Evolutionary conservation across 2,113 vertebrate species (phyloP), one percentile per base, ranked within the genome.

Genomic region (Clarias batrachus): DNA sequence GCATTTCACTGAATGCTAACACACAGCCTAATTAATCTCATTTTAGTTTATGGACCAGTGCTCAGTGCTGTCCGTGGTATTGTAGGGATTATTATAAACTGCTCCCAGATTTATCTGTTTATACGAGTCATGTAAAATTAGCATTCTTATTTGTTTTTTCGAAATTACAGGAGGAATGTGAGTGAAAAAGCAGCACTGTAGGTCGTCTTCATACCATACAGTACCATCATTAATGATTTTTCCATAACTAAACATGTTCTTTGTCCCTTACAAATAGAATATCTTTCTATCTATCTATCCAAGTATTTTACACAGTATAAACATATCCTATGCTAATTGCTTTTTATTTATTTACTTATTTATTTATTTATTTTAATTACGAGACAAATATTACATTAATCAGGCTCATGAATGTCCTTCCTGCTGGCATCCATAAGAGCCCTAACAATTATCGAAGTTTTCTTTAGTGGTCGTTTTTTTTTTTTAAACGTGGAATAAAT

Each of bases 351-450:
- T 48, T 23, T 63, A 0, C 25, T 63, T 63, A 4, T 63, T 62
- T 23, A 59, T 57, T 37, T 37, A 37, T 37, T 37, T 37, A 37
- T 74, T 74, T 70, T 66, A 41, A 52, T 17, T 52, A 88, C 71
- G 62, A 68, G 71, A 56, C 25, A 48, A 88, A 85, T 65, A 85
- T 85, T 63, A 65, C 54, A 23, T 52, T 83, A 68, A 68, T 81
- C 33, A 77, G 68, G 86, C 57, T 78, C 56, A 86, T n/a, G 65
- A 73, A 70, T 30, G 78, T 62, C 52, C 52, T n/a, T 63, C 56
- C 70, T n/a, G 41, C 85, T 66, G 41, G 86, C 30, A 63, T 80
- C 30, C 59, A 25, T 48, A 25, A 48, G 11, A 3, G 30, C 1
- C 9, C 37, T 12, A 13, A 74, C 21, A 59, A 16, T 59, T 12